phyloP scores from a whole-genome alignment of 30 jellyfish, hydroid and myxozoan species.

The Pelagia noctiluca region DNA sequence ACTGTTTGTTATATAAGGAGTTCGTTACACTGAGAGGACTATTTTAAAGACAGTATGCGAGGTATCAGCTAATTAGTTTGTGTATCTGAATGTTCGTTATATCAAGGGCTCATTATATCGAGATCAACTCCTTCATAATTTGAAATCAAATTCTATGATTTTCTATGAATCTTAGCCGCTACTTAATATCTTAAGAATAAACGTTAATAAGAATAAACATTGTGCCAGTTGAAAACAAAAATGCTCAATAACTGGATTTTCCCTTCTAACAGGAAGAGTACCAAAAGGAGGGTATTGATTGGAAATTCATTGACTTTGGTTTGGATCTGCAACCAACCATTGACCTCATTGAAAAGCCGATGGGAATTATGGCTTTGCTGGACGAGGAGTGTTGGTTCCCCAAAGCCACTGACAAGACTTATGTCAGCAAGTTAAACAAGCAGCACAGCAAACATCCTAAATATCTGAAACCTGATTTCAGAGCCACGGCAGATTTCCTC shows the following conservation, averaged over 20 bases:
- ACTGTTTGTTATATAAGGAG: too few relatives aligned
- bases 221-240: conserved; percentile 88
- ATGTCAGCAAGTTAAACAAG: conserved; percentile 89
- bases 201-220: too few relatives aligned
- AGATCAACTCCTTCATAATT: too few relatives aligned
- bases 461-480: conserved; percentile 97
- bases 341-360: conserved; percentile 98
- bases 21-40: too few relatives aligned
- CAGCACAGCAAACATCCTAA: conserved; percentile 96
- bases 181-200: conserved; percentile 79
- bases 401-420: conserved; percentile 98
- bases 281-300: conserved; percentile 99
- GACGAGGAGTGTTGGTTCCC: conserved; percentile 99
- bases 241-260: too few relatives aligned
- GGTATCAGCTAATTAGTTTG: too few relatives aligned
- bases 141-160: too few relatives aligned
- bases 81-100: too few relatives aligned
- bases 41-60: too few relatives aligned
- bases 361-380: conserved; percentile 96
- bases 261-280: conserved; percentile 96
- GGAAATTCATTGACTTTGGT: conserved; percentile 99
- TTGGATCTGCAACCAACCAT: conserved; percentile 99
- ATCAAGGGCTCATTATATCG: too few relatives aligned
- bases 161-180: too few relatives aligned
- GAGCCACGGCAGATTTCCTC: conserved; percentile 97